phyloP scores from a whole-genome alignment of 2,888 invertebrate species.

The Chelonus formosanus region DNA sequence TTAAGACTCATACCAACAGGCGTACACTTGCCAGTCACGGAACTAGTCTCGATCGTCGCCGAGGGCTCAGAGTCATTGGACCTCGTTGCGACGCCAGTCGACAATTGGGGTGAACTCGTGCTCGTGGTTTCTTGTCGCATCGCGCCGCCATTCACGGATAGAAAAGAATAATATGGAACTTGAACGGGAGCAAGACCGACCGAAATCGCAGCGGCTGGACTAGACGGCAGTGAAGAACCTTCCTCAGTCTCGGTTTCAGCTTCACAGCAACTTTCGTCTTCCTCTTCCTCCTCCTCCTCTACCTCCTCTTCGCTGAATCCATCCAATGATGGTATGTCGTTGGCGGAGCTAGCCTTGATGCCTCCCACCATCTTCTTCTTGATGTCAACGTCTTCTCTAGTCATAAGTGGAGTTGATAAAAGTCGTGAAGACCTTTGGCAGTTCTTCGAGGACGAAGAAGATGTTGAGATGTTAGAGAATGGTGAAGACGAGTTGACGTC shows the following conservation, averaged over 20 bases:
- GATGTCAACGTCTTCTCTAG: conserved; percentile 17
- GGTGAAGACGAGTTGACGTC: conserved; percentile 50
- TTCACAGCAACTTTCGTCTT: conserved; percentile 43
- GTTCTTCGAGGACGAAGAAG: conserved; percentile 36
- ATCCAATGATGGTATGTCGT: conserved; percentile 53
- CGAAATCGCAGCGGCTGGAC: conserved; percentile 58
- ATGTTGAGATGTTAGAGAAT: conserved; percentile 42
- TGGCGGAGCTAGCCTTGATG: conserved; percentile 41
- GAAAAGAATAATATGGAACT: conserved; percentile 63
- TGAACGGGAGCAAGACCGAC: conserved; percentile 63
- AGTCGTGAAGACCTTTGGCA: conserved; percentile 20
- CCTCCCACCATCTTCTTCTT: conserved; percentile 16
- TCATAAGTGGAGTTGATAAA: conserved; percentile 20
- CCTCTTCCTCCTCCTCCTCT: conserved; percentile 43
- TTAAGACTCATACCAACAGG: conserved; percentile 36
- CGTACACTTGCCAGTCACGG: conserved; percentile 34
- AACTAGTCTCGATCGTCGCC: conserved; percentile 25
- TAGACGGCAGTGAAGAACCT: conserved; percentile 60
- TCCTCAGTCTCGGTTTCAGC: conserved; percentile 67
- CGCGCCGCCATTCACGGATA: conserved; percentile 66
- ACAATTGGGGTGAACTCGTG: conserved; percentile 61
- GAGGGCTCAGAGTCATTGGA: conserved; percentile 34
- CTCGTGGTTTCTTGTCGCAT: conserved; percentile 63
- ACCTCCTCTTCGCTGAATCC: conserved; percentile 54
- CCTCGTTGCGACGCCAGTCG: conserved; percentile 42